A percentile compares a stretch with the other conserved stretches of the same genome.
Evolutionary conservation across 2,888 invertebrate genomes (phyloP).

Genomic region (Lottia gigantea): DNA sequence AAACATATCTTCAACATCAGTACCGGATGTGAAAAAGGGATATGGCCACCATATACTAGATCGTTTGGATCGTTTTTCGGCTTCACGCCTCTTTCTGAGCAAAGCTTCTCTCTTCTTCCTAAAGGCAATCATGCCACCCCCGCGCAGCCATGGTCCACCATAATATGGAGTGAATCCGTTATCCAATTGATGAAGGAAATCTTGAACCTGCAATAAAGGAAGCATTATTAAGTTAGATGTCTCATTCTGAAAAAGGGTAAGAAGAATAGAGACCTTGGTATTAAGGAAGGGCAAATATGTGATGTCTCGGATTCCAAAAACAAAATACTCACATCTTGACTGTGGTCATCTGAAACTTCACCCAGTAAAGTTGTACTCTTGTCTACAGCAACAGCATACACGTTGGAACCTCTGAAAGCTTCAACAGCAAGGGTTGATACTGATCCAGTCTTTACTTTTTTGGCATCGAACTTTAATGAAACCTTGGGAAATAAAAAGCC

Average conservation of each 20-base stretch:
- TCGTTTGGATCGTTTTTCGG: background rate
- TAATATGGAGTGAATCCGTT: background rate
- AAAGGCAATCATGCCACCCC: background rate
- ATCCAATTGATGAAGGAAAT: background rate
- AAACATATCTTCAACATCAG: background rate
- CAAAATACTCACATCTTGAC: slow-evolving; percentile 16
- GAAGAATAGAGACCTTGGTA: too few species aligned
- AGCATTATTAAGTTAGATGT: too few species aligned
- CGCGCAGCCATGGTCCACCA: background rate
- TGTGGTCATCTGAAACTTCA: background rate
- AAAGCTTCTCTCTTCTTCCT: background rate
- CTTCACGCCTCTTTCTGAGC: background rate
- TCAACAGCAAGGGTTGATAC: slow-evolving; percentile 81
- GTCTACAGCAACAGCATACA: slow-evolving; percentile 89
- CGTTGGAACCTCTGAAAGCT: slow-evolving; percentile 85
- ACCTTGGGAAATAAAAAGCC: slow-evolving; percentile 60
- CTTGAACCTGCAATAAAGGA: background rate
- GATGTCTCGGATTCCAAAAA: too few species aligned
- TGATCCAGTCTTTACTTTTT: slow-evolving; percentile 79
- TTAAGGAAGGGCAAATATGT: too few species aligned
- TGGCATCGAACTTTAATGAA: slow-evolving; percentile 71
- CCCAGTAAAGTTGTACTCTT: slow-evolving; percentile 78
- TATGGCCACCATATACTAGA: background rate
- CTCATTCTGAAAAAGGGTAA: too few species aligned
- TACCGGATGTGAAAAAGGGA: background rate